A percentile compares a stretch with the other conserved stretches of the same genome.
Conservation (phyloP, 2,888 invertebrate species). For the Leptinotarsa tumamoca region DNA sequence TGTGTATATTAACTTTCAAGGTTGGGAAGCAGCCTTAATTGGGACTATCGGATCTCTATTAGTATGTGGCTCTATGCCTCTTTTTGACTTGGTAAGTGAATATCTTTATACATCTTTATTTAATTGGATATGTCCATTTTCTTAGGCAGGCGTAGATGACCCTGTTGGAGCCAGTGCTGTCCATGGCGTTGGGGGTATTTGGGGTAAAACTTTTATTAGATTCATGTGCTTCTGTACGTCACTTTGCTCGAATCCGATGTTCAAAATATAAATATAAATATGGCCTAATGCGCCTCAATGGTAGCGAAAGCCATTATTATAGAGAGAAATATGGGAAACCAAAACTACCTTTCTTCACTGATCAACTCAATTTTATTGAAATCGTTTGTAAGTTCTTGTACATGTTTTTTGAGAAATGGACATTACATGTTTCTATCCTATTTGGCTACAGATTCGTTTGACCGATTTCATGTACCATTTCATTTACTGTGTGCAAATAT, state of each 20-base stretch:
- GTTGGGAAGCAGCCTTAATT: slow-evolving; percentile 88
- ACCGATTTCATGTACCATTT: too few species aligned
- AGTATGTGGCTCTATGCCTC: slow-evolving; percentile 77
- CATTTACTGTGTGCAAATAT: too few species aligned
- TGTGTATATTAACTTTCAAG: slow-evolving; percentile 55
- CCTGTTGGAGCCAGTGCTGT: slow-evolving; percentile 93
- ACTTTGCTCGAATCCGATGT: background rate
- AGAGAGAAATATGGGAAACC: too few species aligned
- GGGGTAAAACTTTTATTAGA: slow-evolving; percentile 68
- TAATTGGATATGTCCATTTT: slow-evolving; percentile 13
- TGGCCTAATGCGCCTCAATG: too few species aligned
- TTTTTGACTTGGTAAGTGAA: slow-evolving; percentile 74
- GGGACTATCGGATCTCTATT: slow-evolving; percentile 84
- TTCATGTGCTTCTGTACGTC: background rate
- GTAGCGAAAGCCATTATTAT: too few species aligned
- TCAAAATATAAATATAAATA: too few species aligned
- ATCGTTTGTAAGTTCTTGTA: too few species aligned
- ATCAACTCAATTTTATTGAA: too few species aligned
- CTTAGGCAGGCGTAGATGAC: slow-evolving; percentile 81
- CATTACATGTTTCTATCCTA: too few species aligned
- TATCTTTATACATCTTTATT: background rate
- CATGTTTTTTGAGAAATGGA: too few species aligned
- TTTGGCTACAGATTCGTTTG: too few species aligned
- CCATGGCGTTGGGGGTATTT: slow-evolving; percentile 83
- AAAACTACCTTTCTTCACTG: too few species aligned